Base-by-base conservation (phyloP, 2,797 vertebrate genomes). In the Macroramphosus scolopax region DNA sequence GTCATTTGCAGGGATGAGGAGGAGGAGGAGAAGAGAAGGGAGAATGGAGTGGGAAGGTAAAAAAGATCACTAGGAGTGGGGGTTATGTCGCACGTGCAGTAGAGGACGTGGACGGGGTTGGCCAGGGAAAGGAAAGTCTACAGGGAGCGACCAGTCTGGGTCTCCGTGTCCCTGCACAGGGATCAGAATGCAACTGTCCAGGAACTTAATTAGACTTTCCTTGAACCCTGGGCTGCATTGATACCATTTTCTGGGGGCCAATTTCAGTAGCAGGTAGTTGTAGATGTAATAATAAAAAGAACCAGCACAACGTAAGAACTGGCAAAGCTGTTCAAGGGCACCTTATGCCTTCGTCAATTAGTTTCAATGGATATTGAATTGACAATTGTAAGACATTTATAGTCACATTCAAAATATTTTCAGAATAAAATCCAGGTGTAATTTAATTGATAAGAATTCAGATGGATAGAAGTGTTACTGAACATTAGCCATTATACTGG, bases 1-100 rank as follows among this genome's bases (percentile, higher is more conserved):
- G 91, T 90, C 87, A 89, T 92, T 93, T 91, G 88, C 89, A 69
- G 72, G 65, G 71, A 91, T 89, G 84, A 88, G 91, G 74, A 78
- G 78, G 74, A 77, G 78, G 66, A 69, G 71, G 63, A 69, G 68
- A 51, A 41, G 61, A 48, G 49, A 51, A 42, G 41, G 31, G 49
- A 49, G 66, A 41, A 53, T 8, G 31, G 36, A 32, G 30, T 48
- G 10, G 17, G 22, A 32, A 28, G 46, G 32, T 36, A 6, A 77
- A 76, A 75, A 80, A 78, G 51, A 76, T 75, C 71, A 72, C 36
- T 18, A 1, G 14, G 17, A 16, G 47, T 15, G 10, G 35, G 24
- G 36, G 45, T 26, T 51, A 44, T 40, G 54, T 56, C 5, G 26
- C 40, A 69, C 33, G 28, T 40, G 35, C 18, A 48, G 59, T 51